These are phyloP conservation scores for Erebia epiphron DNA, from an alignment of 2,888 invertebrate species.

Conservation along the genomic window DNA sequence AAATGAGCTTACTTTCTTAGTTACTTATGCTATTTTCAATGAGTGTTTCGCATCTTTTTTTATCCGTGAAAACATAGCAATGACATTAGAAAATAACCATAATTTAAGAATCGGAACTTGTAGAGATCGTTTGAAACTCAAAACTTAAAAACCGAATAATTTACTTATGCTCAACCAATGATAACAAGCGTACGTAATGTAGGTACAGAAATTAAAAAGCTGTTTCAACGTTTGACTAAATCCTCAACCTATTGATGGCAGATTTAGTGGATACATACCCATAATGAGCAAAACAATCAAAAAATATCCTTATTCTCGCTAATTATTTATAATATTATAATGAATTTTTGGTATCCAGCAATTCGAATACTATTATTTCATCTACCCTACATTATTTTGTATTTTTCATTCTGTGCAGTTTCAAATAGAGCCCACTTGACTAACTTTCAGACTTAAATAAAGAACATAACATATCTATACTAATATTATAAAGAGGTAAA, in stretches of 20 bases:
- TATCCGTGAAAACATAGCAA: not conserved
- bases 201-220: not conserved
- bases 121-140: too few relatives aligned
- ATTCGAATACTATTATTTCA: too few relatives aligned
- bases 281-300: too few relatives aligned
- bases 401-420: too few relatives aligned
- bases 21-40: not conserved
- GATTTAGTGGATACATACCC: too few relatives aligned
- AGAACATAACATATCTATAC: not conserved
- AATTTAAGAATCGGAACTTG: not conserved
- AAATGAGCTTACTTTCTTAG: not conserved
- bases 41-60: not conserved
- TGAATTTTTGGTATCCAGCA: too few relatives aligned
- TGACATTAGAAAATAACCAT: not conserved
- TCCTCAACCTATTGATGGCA: constrained; percentile 6
- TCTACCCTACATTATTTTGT: too few relatives aligned
- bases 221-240: not conserved
- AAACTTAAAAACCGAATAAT: too few relatives aligned
- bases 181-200: not conserved
- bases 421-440: too few relatives aligned
- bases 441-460: not conserved
- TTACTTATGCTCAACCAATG: not conserved
- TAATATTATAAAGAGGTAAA: too few relatives aligned
- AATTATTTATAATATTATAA: too few relatives aligned
- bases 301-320: too few relatives aligned